phyloP scores from a whole-genome alignment of 2,113 vertebrate genomes.

The Podilymbus podiceps region DNA sequence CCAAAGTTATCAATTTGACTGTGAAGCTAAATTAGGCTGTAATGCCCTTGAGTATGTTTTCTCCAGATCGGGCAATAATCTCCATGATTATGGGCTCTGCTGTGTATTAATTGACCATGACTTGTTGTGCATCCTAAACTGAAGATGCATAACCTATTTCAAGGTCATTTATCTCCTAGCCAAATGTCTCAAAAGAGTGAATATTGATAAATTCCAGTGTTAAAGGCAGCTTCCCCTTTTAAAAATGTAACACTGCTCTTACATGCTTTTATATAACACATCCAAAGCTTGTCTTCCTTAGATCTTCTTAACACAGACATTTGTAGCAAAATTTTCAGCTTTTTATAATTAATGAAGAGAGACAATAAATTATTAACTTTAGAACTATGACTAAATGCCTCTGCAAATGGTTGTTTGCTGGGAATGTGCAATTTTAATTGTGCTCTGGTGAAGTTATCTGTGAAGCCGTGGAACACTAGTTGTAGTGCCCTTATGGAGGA shows the following conservation, averaged over 20 bases:
- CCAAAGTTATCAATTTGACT: background rate
- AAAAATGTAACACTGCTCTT: background rate
- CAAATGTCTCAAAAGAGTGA: background rate
- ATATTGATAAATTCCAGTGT: background rate
- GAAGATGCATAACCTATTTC: conserved; percentile 21
- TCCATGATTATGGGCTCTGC: conserved; percentile 12
- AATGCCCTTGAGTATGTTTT: conserved; percentile 39
- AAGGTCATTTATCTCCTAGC: background rate
- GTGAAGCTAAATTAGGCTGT: conserved; percentile 22
- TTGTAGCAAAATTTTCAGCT: conserved; percentile 5
- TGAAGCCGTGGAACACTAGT: background rate
- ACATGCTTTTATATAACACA: background rate
- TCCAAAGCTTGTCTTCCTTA: background rate
- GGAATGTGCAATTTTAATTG: background rate
- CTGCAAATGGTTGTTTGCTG: conserved; percentile 10
- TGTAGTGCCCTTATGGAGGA: background rate
- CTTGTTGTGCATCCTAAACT: conserved; percentile 7
- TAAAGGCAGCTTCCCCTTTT: background rate
- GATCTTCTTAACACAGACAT: conserved; percentile 8
- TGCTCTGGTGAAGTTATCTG: background rate
- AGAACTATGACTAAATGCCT: background rate
- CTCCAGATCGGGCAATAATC: conserved; percentile 26
- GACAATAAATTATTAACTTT: conserved; percentile 55
- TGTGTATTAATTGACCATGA: conserved; percentile 49
- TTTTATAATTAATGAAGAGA: conserved; percentile 38